Percentiles rank a stretch among this genome's conserved stretches.
Conservation (phyloP, 2,113 vertebrate species). For the Anolis carolinensis region DNA sequence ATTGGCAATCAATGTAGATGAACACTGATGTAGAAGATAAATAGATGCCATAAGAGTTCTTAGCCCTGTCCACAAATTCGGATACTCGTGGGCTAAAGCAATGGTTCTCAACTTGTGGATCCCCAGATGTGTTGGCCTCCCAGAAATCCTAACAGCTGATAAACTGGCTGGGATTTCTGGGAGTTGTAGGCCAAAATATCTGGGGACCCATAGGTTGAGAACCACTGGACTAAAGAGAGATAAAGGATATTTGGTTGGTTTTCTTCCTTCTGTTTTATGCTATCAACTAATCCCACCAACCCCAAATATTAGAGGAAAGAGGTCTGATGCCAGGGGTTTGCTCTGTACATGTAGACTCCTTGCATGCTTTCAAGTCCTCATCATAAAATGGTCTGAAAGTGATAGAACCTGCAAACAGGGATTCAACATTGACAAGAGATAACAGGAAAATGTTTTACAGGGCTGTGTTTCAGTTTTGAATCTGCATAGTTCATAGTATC, state of each 20-base stretch:
- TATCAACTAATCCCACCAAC: background rate
- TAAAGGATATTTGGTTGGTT: background rate
- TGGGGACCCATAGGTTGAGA: too few species aligned
- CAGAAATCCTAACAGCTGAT: too few species aligned
- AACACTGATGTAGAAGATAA: constrained; percentile 43
- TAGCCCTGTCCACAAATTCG: background rate
- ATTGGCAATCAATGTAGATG: constrained; percentile 39
- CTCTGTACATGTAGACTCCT: background rate
- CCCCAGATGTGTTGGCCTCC: too few species aligned
- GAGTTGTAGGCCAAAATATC: too few species aligned
- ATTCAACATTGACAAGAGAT: background rate
- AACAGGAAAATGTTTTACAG: background rate
- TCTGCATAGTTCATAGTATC: constrained; percentile 11
- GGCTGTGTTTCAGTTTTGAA: constrained; percentile 9
- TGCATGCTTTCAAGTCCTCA: background rate
- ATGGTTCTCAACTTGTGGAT: too few species aligned
- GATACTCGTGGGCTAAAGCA: too few species aligned
- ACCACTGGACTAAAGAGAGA: background rate
- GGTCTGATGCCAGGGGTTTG: background rate
- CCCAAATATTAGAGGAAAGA: background rate
- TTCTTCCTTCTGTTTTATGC: background rate
- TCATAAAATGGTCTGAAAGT: background rate
- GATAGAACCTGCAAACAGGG: background rate
- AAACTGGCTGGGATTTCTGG: too few species aligned
- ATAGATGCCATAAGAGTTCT: too few species aligned